Percentiles rank a stretch among this genome's conserved stretches.
These are phyloP conservation scores for Tychaedon coryphoeus DNA, from an alignment of 2,113 vertebrate species.

Conservation along the genomic window DNA sequence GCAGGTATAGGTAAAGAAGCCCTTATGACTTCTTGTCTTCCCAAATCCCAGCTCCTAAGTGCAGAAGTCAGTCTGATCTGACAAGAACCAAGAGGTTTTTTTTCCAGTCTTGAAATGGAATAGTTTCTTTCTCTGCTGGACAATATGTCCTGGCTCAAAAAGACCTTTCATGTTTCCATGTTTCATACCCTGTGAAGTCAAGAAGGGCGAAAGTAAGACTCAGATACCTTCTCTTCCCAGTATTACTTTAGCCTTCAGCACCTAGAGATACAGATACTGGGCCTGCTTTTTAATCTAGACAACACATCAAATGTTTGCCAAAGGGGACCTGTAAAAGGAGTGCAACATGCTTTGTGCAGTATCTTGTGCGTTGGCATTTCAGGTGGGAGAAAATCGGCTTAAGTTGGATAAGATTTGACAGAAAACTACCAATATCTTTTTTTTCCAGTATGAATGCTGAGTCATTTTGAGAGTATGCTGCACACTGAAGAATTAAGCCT, in stretches of 20 bases:
- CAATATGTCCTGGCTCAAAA: neutral
- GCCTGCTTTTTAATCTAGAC: neutral
- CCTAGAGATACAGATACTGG: neutral
- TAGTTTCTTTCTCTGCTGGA: neutral
- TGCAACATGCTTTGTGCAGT: neutral
- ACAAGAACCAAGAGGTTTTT: neutral
- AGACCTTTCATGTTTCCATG: neutral
- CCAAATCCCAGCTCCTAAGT: neutral
- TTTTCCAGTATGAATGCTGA: neutral
- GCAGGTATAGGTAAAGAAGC: neutral
- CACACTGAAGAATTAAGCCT: neutral
- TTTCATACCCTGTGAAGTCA: neutral
- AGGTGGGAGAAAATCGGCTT: neutral
- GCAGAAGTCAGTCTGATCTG: neutral
- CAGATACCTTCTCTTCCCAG: neutral
- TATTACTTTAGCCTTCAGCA: neutral
- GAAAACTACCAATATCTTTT: neutral
- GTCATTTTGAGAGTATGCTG: neutral
- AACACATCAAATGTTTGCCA: neutral
- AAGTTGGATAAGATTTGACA: neutral
- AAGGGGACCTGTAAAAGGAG: neutral
- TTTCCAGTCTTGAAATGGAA: neutral
- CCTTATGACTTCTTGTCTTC: neutral
- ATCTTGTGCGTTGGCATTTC: neutral
- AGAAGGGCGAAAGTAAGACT: neutral